Conservation (phyloP, 1,140 invertebrate species). For the Cherax quadricarinatus region DNA sequence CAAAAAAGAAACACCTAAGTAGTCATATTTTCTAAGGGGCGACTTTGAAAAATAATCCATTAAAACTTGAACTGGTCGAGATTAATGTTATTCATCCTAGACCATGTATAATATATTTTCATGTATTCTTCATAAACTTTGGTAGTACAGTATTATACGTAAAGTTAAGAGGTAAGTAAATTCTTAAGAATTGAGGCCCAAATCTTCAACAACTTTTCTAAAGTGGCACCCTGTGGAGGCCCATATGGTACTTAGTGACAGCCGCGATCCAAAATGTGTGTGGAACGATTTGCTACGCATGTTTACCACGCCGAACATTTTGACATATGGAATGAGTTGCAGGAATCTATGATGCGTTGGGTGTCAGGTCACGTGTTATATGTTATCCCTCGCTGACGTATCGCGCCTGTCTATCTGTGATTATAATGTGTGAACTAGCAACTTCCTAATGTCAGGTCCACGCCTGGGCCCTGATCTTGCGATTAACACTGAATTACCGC, state of each 20-base stretch:
- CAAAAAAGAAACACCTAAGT: neutral
- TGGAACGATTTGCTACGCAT: constrained; percentile 54
- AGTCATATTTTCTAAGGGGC: too few relatives aligned
- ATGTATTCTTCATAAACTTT: too few relatives aligned
- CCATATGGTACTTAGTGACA: constrained; percentile 34
- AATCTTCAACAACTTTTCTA: neutral
- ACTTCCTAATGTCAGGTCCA: constrained; percentile 54
- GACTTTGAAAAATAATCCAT: too few relatives aligned
- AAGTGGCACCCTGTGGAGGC: neutral
- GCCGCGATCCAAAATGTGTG: constrained; percentile 18
- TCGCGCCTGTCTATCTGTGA: constrained; percentile 66
- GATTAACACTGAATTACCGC: neutral
- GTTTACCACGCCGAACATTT: constrained; percentile 48
- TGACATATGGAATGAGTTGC: constrained; percentile 66
- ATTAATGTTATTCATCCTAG: too few relatives aligned
- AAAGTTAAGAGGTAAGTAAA: too few relatives aligned
- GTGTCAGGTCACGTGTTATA: constrained; percentile 69
- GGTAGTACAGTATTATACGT: too few relatives aligned
- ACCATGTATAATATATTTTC: too few relatives aligned
- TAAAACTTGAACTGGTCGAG: too few relatives aligned
- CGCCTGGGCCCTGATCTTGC: neutral
- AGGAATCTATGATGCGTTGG: constrained; percentile 62
- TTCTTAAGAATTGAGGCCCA: too few relatives aligned
- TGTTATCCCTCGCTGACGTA: constrained; percentile 65
- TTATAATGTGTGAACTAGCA: constrained; percentile 71